Evolutionary conservation across 2,797 vertebrate genomes (phyloP).

Genomic region (Mormyrus proboscirostris): DNA sequence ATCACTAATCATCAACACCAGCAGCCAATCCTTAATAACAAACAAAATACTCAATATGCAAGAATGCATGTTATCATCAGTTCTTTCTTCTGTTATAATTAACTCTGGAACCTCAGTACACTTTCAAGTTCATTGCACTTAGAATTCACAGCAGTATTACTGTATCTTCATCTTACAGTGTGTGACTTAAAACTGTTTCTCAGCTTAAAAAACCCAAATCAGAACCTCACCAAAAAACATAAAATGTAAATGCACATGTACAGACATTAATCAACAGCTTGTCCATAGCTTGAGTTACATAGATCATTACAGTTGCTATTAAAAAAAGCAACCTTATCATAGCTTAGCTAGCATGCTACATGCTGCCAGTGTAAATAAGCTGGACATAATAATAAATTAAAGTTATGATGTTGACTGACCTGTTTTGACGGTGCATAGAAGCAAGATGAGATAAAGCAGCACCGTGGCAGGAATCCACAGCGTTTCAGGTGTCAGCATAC

Average conservation of each 20-base stretch:
- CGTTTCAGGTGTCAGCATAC: neutral
- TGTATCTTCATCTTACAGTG: neutral
- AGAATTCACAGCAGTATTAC: neutral
- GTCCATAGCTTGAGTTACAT: neutral
- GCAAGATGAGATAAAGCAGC: neutral
- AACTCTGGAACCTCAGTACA: neutral
- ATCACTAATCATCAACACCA: neutral
- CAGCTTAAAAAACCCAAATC: neutral
- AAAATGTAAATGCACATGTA: neutral
- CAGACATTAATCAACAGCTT: neutral
- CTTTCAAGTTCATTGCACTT: neutral
- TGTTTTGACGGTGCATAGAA: neutral
- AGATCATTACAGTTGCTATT: neutral
- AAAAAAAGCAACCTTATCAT: neutral
- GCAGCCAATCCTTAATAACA: neutral
- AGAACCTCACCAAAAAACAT: neutral
- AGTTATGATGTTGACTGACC: constrained; percentile 14
- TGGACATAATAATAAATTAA: neutral
- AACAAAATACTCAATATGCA: neutral
- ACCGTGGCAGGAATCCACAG: neutral
- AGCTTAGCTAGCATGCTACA: neutral
- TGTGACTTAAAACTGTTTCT: neutral
- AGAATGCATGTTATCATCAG: neutral
- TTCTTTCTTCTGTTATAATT: neutral
- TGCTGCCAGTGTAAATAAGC: neutral